phyloP scores from a whole-genome alignment of 2,888 invertebrate genomes.

The Cataglyphis albicans region DNA sequence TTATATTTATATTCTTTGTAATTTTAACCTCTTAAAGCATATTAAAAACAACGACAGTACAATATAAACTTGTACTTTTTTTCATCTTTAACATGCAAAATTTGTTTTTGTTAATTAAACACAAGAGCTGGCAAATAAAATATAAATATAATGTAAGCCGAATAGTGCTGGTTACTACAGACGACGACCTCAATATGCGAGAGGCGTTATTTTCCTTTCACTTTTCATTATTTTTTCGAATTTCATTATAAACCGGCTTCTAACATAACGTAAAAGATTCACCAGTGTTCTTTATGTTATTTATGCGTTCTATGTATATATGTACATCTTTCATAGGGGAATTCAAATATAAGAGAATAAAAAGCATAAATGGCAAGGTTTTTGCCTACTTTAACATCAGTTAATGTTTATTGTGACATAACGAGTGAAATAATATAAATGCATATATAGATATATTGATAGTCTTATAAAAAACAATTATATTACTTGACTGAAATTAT shows the following conservation, averaged over 20 bases:
- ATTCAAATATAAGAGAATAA: not conserved
- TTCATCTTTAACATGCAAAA: not conserved
- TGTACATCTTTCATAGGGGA: not conserved
- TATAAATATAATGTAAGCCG: not conserved
- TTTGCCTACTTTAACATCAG: not conserved
- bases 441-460: not conserved
- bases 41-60: not conserved
- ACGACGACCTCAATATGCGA: constrained; percentile 41
- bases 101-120: constrained; percentile 7
- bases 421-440: not conserved
- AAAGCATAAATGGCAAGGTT: not conserved
- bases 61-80: not conserved
- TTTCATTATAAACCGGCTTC: constrained; percentile 29
- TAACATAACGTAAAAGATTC: constrained; percentile 9
- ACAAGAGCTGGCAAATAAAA: not conserved
- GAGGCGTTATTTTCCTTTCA: constrained; percentile 51
- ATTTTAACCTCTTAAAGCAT: constrained; percentile 8
- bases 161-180: not conserved
- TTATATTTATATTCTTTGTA: constrained; percentile 9
- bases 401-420: not conserved
- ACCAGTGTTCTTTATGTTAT: not conserved
- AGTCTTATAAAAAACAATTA: not conserved
- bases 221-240: constrained; percentile 31
- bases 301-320: not conserved
- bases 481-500: not conserved